A percentile compares a stretch with the other conserved stretches of the same genome.
phyloP scores from a whole-genome alignment of 2,888 invertebrate genomes.

The Lamellibrachia satsuma region DNA sequence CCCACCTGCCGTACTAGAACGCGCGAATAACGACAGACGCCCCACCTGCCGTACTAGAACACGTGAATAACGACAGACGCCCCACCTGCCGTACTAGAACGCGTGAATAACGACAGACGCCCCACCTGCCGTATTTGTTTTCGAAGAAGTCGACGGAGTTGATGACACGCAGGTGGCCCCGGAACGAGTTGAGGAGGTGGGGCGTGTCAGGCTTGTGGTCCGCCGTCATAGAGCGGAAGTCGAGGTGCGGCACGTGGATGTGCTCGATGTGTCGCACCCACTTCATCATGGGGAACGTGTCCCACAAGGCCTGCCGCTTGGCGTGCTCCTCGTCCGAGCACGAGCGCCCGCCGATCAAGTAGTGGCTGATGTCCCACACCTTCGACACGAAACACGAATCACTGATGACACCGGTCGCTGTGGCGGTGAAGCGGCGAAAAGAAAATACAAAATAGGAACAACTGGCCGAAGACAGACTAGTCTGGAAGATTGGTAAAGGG shows the following conservation, averaged over 20 bases:
- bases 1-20: too few species aligned
- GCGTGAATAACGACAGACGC: too few species aligned
- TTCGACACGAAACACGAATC: neutral
- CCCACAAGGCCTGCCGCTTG: constrained; percentile 26
- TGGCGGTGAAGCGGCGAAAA: neutral
- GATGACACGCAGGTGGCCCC: constrained; percentile 77
- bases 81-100: too few species aligned
- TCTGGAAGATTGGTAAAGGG: too few species aligned
- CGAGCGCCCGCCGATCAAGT: constrained; percentile 26
- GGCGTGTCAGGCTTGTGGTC: constrained; percentile 40
- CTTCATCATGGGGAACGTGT: constrained; percentile 33
- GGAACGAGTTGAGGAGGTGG: constrained; percentile 65
- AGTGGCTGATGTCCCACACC: constrained; percentile 41
- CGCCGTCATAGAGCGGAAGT: constrained; percentile 30
- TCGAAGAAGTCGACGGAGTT: constrained; percentile 72
- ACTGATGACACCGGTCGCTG: neutral
- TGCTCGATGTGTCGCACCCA: constrained; percentile 29
- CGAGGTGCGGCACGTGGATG: constrained; percentile 26
- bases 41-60: too few species aligned
- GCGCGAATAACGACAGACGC: too few species aligned
- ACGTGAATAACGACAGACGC: too few species aligned
- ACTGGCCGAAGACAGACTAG: too few species aligned
- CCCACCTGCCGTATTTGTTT: constrained; percentile 69
- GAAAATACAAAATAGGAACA: too few species aligned
- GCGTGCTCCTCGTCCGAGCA: constrained; percentile 27